A percentile compares a stretch with the other conserved stretches of the same genome.
These are phyloP conservation scores for Orthosia incerta DNA, from an alignment of 2,888 invertebrate species.

Conservation along the genomic window DNA sequence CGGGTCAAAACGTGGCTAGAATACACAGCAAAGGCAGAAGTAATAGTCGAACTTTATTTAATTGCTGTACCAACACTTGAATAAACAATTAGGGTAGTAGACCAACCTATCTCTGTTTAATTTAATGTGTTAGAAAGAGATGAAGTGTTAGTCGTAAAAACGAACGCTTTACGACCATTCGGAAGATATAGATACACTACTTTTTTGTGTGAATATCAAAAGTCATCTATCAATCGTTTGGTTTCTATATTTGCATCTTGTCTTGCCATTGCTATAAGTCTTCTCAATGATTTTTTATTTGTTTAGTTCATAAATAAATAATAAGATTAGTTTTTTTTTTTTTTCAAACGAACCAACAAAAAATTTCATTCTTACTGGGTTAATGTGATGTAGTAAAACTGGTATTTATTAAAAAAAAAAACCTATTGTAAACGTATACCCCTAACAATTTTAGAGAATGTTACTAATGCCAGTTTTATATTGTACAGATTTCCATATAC, in stretches of 20 bases:
- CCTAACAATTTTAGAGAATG: background rate
- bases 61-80: constrained; percentile 65
- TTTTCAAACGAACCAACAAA: background rate
- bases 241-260: constrained; percentile 21
- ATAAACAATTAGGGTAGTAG: constrained; percentile 57
- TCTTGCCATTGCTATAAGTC: background rate
- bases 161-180: constrained; percentile 53
- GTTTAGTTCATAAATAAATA: background rate
- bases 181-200: constrained; percentile 21
- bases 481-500: background rate
- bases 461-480: background rate
- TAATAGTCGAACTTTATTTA: constrained; percentile 67
- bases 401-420: background rate
- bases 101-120: constrained; percentile 44
- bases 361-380: background rate
- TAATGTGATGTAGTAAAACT: background rate
- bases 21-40: constrained; percentile 53
- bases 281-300: too few species aligned
- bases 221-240: constrained; percentile 23
- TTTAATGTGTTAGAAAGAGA: constrained; percentile 52
- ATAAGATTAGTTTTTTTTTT: too few species aligned
- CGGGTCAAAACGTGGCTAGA: constrained; percentile 60
- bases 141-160: constrained; percentile 51
- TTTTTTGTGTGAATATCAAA: constrained; percentile 17
- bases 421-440: background rate